Evolutionary conservation across 2,797 vertebrate genomes (phyloP).

Genomic region (Leucoraja ocellata): DNA sequence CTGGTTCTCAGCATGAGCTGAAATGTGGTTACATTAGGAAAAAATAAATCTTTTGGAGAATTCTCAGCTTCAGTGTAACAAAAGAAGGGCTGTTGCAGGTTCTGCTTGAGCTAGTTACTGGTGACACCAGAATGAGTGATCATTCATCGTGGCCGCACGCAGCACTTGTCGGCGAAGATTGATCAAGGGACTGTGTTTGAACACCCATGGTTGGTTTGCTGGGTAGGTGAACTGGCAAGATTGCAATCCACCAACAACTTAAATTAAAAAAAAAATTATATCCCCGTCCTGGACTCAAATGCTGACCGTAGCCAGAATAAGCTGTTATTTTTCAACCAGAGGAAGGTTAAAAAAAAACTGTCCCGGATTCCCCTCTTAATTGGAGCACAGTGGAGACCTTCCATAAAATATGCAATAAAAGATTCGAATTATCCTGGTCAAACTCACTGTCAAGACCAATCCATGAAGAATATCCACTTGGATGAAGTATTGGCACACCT

Average conservation of each 20-base stretch:
- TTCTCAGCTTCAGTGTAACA: neutral
- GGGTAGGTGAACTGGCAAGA: neutral
- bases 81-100: neutral
- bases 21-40: neutral
- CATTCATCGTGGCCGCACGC: neutral
- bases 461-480: neutral
- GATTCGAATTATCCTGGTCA: neutral
- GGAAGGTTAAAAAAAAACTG: neutral
- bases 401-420: neutral
- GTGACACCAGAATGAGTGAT: neutral
- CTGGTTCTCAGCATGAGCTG: constrained; percentile 13
- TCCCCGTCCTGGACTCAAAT: neutral
- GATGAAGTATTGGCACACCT: neutral
- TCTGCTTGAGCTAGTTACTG: too few relatives aligned
- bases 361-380: neutral
- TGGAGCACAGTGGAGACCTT: neutral
- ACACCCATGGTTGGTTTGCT: neutral
- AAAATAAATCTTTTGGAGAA: constrained; percentile 6
- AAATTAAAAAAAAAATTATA: neutral
- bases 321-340: neutral
- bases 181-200: neutral
- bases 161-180: neutral
- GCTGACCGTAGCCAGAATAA: neutral
- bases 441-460: neutral
- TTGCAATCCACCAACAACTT: neutral